Conservation (phyloP, 2,797 vertebrate species). For the Phoxinus dragarum region DNA sequence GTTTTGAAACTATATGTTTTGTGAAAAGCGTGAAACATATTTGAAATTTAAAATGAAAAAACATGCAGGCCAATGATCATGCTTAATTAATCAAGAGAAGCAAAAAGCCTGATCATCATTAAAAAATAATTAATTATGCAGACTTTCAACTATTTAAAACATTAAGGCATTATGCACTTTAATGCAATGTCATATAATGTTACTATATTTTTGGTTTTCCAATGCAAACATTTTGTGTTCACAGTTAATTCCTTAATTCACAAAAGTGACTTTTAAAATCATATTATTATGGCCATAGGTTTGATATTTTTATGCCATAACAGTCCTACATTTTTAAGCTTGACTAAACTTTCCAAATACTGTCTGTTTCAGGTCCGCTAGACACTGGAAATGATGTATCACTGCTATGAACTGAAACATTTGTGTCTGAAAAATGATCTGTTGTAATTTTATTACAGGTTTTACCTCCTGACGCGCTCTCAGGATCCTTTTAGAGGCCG, state of each 20-base stretch:
- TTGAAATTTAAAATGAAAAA: background rate
- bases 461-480: slow-evolving; percentile 33
- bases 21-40: too few species aligned
- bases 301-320: background rate
- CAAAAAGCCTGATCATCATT: background rate
- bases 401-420: background rate
- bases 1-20: too few species aligned
- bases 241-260: background rate
- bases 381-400: background rate
- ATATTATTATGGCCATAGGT: background rate
- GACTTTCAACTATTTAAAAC: background rate
- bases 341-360: background rate
- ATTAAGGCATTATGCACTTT: background rate
- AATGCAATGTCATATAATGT: background rate
- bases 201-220: background rate
- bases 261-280: background rate
- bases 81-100: background rate
- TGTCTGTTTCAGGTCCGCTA: background rate
- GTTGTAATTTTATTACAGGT: slow-evolving; percentile 21
- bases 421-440: background rate
- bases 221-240: background rate
- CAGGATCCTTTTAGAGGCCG: slow-evolving; percentile 7
- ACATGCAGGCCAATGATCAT: too few species aligned
- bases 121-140: background rate
- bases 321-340: background rate